A percentile compares a stretch with the other conserved stretches of the same genome.
These are phyloP conservation scores for Schlechtendalia chinensis DNA, from an alignment of 1,140 invertebrate genomes.

Conservation along the genomic window DNA sequence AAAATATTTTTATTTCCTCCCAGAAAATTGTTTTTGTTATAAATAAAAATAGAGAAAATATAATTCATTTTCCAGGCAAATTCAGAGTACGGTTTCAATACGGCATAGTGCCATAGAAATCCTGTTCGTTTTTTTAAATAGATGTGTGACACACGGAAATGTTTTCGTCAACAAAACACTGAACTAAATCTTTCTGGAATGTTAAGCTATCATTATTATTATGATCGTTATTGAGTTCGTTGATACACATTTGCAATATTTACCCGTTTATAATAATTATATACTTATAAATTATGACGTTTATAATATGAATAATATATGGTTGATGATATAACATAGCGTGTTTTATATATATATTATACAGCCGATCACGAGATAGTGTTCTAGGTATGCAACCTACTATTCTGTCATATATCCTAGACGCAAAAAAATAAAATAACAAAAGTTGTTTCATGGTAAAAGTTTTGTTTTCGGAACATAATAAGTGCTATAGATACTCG, in stretches of 20 bases:
- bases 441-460: too few species aligned
- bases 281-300: too few species aligned
- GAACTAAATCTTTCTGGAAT: neutral
- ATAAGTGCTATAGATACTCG: too few species aligned
- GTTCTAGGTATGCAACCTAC: too few species aligned
- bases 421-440: too few species aligned
- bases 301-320: neutral
- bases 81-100: constrained; percentile 14
- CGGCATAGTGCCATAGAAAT: neutral
- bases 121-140: constrained; percentile 13
- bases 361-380: too few species aligned
- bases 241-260: neutral
- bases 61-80: constrained; percentile 8
- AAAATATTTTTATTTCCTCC: neutral
- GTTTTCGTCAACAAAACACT: constrained; percentile 5
- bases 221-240: neutral
- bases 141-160: neutral
- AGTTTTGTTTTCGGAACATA: too few species aligned
- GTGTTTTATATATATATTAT: neutral
- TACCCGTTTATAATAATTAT: too few species aligned
- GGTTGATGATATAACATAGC: neutral
- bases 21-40: constrained; percentile 22
- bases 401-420: too few species aligned
- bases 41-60: neutral
- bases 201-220: neutral